Evolutionary conservation across 2,888 invertebrate species (phyloP), one percentile per base, ranked within the genome.

Genomic region (Formica aserva): DNA sequence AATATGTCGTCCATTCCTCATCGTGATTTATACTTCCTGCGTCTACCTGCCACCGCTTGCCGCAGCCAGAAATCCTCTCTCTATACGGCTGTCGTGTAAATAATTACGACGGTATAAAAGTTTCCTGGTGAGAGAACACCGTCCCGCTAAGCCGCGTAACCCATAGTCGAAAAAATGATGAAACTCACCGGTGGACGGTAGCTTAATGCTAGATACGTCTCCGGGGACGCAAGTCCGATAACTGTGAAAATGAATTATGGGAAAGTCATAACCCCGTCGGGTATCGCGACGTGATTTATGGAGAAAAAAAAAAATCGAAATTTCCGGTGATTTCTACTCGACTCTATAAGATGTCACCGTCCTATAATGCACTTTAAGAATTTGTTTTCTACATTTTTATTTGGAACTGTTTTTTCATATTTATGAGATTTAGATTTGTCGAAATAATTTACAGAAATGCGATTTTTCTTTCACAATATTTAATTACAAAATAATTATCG

Each of bases 11-110:
- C 69, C 78, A 66, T 87, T 82, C 81, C 67, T 88, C 84, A 88
- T 84, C 45, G 52, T 80, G 85, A 89, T 89, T 88, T 86, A 86
- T 88, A 57, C 65, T 57, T 57, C 78, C 82, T 74, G 78, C 57
- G 60, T 45, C 57, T 78, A 78, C 78, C 78, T 78, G 78, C 57
- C 55, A 55, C 18, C 38, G 71, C 52, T 77, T 29, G n/a, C 55
- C 38, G 45, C 60, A 32, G 1, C n/a, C 29, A 8, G 13, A 60
- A 60, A 78, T 74, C 45, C 11, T 78, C 78, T 74, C 57, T 29
- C 18, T 48, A 48, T 45, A 57, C 60, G 45, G 18, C 78, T 35
- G 57, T 60, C 45, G 60, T 26, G 78, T 72, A 74, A 78, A 78
- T 78, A 74, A 74, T 78, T 60, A 78, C 13, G 78, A n/a, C 74